Base-by-base conservation (phyloP, 1,140 invertebrate species). In the Danaus melanippus region DNA sequence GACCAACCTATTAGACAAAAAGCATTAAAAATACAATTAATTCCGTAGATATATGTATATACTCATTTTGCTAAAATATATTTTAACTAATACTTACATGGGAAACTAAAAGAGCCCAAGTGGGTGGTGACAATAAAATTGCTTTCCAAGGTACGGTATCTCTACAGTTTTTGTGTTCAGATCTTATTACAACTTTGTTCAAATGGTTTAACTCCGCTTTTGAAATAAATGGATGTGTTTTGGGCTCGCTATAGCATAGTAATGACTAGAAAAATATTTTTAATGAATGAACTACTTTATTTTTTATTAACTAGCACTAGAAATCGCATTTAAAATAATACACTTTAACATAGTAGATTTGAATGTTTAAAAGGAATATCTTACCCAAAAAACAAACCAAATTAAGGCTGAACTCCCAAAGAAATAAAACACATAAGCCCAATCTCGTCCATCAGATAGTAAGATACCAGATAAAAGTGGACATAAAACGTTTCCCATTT, bases 171-270 rank as follows among this genome's bases (percentile, higher is more conserved):
- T 80, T 75, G 17, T 60, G 76, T 50, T 90, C 90, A 53, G 75
- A 67, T 3, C 71, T 74, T 2, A 68, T 72, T 12, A 92, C 85
- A 62, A 90, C 88, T 53, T 89, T 88, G 52, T 89, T 80, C 9
- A 98, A 90, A 74, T 93, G 96, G 41, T 91, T 89, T 46, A 90
- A 89, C 81, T 98, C 96, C 21, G 90, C 84, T 46, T 92, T 90
- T 9, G 91, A 92, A 60, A 98, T 97, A 60, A 92, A 92, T 1
- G 94, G 94, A 90, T 97, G 95, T 12, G 90, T 88, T 9, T 89
- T 88, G 8, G 96, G 96, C 61, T 92, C 91, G 53, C 91, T 93
- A 83, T 91, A 94, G 79, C 92, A 93, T 2, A 93, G 66, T 4
- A 92, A 49, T 44, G 72, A 73, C 89, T 90, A 10, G 39, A 50